Evolutionary conservation across 35 echinoderm and acorn worm species (phyloP), one percentile per base, ranked within the genome.

Genomic region (Heliocidaris erythrogramma): DNA sequence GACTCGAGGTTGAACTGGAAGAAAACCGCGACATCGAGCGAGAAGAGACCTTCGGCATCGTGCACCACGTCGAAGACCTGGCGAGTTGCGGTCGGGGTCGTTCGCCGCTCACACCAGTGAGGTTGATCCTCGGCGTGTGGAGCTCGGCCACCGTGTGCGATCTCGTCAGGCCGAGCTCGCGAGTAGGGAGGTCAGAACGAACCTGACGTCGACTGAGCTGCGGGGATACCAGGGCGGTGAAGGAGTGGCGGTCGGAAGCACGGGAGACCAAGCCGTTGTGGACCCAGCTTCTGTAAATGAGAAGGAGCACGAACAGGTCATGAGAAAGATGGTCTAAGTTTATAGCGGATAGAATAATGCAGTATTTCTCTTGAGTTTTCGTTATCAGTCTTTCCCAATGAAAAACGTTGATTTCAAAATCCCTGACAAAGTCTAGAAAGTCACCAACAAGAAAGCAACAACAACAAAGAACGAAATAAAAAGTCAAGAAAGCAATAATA

Each of bases 1-100:
- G 91, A 92, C 91, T 92, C 48, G 91, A 92, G 49, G 91, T 92
- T 49, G 91, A 92, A n/a, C 11, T 92, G 31, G 91, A 92, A 21
- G 91, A 52, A 32, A 59, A 30, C 9, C 50, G 31, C 47, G 91
- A 59, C 31, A 30, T 50, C 91, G 91, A 49, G 9, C 91, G 65
- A 78, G 65, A 78, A 13, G 91, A 52, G 31, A 59, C n/a, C 11
- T 30, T 92, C 47, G 91, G 50, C 31, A 30, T 50, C 91, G 91
- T 16, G 48, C 91, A 92, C 91, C 91, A 92, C 48, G 91, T 56
- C 10, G 91, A 92, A 5, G 91, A 5, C 30, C 91, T 49, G 3
- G 17, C 6, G 31, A 92, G 18, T 17, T 92, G 10, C 14, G 91
- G 91, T 27, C 91, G 47, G 13, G 47, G 91, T 30, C 49, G 91